phyloP scores from a whole-genome alignment of 1,140 invertebrate species.

The Calephelis nemesis region DNA sequence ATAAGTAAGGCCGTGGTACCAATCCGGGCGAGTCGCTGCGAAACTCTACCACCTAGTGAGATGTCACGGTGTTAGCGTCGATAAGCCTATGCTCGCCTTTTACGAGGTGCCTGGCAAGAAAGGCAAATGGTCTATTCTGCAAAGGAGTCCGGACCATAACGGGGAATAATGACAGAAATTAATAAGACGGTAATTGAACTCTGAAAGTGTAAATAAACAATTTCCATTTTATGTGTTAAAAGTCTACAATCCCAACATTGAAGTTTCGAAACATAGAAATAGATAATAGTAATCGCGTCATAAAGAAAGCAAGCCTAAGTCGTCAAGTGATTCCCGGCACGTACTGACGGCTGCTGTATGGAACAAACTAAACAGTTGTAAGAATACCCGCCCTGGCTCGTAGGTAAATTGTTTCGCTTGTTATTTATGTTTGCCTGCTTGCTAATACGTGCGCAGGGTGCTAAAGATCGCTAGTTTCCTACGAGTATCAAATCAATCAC shows the following conservation, averaged over 20 bases:
- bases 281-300: slow-evolving; percentile 17
- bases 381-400: slow-evolving; percentile 62
- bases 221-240: too few species aligned
- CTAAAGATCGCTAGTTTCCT: slow-evolving; percentile 33
- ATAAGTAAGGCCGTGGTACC: too few species aligned
- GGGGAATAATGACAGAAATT: too few species aligned
- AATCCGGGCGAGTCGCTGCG: too few species aligned
- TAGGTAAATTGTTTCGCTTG: slow-evolving; percentile 72
- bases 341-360: slow-evolving; percentile 56
- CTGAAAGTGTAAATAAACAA: too few species aligned
- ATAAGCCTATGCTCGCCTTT: too few species aligned
- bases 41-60: too few species aligned
- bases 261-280: slow-evolving; percentile 2
- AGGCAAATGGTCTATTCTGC: too few species aligned
- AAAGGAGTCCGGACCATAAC: too few species aligned
- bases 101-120: too few species aligned
- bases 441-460: slow-evolving; percentile 62
- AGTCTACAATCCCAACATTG: not conserved
- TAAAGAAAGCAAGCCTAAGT: slow-evolving; percentile 10
- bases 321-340: slow-evolving; percentile 48
- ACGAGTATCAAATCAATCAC: not conserved
- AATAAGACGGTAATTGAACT: too few species aligned
- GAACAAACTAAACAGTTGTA: slow-evolving; percentile 72
- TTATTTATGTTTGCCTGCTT: slow-evolving; percentile 70
- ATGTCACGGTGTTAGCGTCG: too few species aligned